Base-by-base conservation (phyloP, 37 sponge, comb jelly and placozoan species). In the Aphrocallistes beatrix region DNA sequence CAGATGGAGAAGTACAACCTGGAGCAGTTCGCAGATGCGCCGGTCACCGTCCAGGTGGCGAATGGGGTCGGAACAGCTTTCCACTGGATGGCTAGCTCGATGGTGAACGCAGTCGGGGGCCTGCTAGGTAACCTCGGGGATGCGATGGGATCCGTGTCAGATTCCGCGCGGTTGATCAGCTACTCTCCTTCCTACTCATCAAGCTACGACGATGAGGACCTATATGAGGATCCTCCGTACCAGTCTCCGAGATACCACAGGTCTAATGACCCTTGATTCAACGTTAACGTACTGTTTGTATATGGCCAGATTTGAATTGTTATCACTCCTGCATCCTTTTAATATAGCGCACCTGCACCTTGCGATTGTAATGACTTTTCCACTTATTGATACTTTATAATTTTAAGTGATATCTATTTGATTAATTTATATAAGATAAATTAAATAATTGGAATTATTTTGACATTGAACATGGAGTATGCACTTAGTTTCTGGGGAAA, bases 1-100 rank as follows among this genome's bases (percentile, higher is more conserved):
- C 75, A 60, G 34, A 60, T 60, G 75, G 75, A 60, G 34, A 60
- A 60, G 34, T 60, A 60, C 75, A 60, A 60, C 75, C 34, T 60
- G 34, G 75, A 60, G n/a, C 75, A 60, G 75, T 13, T 60, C 6
- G 34, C 75, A 13, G 75, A 60, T 32, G 75, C 75, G 25, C 75
- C 75, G 6, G 75, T 60, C 75, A 60, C 75, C n/a, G 75, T 60
- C 6, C 75, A 60, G 75, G 21, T 60, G 3, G 75, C 75, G 6
- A 60, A 60, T 30, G 75, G 75, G 6, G 3, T 60, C 75, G 75
- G 75, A 6, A 60, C 75, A 13, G 21, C 75, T 32, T 60, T 60
- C 34, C 21, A 60, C 75, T 60, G 75, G 75, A 19, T 60, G 34
- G 75, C 75, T 13, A 60, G 75, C 34, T 60, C 75, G 10, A 3